These are phyloP conservation scores for Anniella stebbinsi DNA, from an alignment of 2,797 vertebrate genomes.

Conservation along the genomic window DNA sequence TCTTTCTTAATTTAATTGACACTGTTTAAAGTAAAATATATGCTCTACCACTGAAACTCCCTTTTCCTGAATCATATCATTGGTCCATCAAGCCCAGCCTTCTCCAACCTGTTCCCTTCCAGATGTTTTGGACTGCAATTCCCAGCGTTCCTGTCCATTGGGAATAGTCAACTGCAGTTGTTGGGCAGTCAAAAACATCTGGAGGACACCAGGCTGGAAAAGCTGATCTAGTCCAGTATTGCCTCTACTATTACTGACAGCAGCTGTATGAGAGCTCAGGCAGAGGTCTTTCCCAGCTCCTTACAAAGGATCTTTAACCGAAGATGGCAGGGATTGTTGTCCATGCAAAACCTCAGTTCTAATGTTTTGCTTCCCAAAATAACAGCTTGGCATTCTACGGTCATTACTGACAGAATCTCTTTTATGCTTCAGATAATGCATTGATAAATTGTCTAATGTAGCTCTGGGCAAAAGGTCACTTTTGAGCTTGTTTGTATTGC, in stretches of 20 bases:
- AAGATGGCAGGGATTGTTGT: neutral
- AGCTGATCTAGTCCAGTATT: neutral
- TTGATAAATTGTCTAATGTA: conserved; percentile 2
- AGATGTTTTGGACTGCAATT: neutral
- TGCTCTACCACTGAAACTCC: neutral
- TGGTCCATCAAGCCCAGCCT: neutral
- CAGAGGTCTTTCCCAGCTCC: neutral
- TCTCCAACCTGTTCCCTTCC: neutral
- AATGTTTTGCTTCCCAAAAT: neutral
- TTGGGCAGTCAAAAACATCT: too few relatives aligned
- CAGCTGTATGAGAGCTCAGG: neutral
- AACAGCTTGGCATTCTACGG: neutral
- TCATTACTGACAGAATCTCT: neutral
- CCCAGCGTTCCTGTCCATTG: too few relatives aligned
- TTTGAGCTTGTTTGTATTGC: conserved; percentile 55
- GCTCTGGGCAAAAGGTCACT: conserved; percentile 3
- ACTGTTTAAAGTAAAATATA: neutral
- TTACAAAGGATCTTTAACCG: neutral
- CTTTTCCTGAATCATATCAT: neutral
- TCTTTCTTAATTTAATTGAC: neutral
- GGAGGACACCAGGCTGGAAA: neutral
- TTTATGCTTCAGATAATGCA: neutral
- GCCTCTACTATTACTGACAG: neutral
- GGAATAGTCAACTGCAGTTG: too few relatives aligned
- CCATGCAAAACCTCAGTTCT: neutral